phyloP scores from a whole-genome alignment of 2,888 invertebrate genomes.

The Imbricaverruca yamaguchii region DNA sequence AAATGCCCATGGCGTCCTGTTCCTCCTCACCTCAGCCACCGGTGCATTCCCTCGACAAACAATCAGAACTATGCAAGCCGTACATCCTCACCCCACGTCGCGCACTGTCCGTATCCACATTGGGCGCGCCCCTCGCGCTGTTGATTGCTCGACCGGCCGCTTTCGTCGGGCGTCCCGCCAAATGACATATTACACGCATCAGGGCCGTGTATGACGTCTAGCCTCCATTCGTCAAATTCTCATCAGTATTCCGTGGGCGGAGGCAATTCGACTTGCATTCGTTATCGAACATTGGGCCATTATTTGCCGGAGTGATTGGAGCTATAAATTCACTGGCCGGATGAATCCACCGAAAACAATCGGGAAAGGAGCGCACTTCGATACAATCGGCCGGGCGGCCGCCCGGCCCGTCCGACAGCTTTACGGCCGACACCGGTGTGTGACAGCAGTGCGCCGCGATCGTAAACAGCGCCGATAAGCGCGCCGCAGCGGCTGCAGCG shows the following conservation, averaged over 20 bases:
- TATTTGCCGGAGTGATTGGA: constrained; percentile 9
- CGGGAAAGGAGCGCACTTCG: background rate
- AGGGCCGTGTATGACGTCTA: too few relatives aligned
- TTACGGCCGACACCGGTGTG: background rate
- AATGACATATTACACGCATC: too few relatives aligned
- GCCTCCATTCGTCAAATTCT: background rate
- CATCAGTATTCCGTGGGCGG: background rate
- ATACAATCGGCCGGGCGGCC: background rate
- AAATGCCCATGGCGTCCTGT: too few relatives aligned
- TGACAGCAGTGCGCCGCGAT: background rate
- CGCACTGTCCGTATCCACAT: too few relatives aligned
- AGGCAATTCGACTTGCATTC: background rate
- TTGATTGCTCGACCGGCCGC: too few relatives aligned
- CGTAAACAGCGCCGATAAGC: background rate
- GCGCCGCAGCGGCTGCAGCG: background rate
- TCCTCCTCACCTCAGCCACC: too few relatives aligned
- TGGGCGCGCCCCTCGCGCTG: too few relatives aligned
- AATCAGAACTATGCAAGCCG: too few relatives aligned
- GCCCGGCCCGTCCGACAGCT: background rate
- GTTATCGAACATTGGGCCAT: constrained; percentile 9
- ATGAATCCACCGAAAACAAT: constrained; percentile 6
- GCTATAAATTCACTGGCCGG: background rate
- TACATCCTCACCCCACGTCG: too few relatives aligned
- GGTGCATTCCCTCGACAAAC: too few relatives aligned
- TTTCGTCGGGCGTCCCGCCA: too few relatives aligned